Base-by-base conservation (phyloP, 2,888 invertebrate genomes). In the Hydriomena furcata region DNA sequence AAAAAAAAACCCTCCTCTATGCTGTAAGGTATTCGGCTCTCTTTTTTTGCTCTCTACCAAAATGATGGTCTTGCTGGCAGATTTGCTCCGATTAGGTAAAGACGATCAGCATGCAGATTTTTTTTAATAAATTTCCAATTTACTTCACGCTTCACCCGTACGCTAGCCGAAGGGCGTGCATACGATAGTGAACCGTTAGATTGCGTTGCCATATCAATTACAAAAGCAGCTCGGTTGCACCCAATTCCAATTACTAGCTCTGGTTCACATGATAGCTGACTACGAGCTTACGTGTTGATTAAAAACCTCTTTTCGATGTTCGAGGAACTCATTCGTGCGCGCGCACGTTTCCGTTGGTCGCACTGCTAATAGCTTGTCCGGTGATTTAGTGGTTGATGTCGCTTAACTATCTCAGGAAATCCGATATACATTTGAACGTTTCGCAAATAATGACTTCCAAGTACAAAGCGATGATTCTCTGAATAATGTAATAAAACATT, bases 191-290 rank as follows among this genome's bases (percentile, higher is more conserved):
- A 80, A 86, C 88, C 88, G 89, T 87, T 89, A 88, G 71, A 70
- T 74, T 71, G 75, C 77, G 68, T 76, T 73, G 74, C 79, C 75
- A 73, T 86, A 87, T 89, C 86, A 89, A 88, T 88, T 88, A 88
- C 86, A 71, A 77, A 74, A 73, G 72, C 71, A 81, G 84, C 80
- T 85, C 79, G 75, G 80, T 71, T 86, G 84, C 84, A 81, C 83
- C 83, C 86, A 85, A 87, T 89, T 85, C 40, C 23, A 41, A 32
- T 41, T 31, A 88, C 82, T 76, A 76, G 78, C 78, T 79, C 77
- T 78, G 75, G 76, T 84, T 83, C 83, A 84, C 83, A 83, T 86
- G 78, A 79, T 84, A 69, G 58, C 48, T 30, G 38, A 25, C 24
- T 66, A 69, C 61, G 60, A 71, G 70, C 65, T 64, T 64, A 61